Evolutionary conservation across 2,113 vertebrate genomes (phyloP).

Genomic region (Meles meles): DNA sequence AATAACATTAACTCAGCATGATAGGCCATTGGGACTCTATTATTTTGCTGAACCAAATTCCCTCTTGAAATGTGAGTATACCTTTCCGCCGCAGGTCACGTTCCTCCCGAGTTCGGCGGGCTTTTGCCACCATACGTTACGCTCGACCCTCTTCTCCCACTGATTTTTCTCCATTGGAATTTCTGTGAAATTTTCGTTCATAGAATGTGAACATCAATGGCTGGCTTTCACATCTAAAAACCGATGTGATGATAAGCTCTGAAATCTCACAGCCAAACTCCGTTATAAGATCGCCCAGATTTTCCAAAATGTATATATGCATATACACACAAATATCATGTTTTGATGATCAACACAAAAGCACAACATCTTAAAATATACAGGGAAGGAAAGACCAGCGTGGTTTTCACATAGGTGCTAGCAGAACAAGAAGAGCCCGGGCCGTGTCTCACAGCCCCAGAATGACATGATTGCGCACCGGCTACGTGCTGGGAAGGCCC

Average conservation of each 20-base stretch:
- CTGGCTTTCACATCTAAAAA: background rate
- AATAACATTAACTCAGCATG: background rate
- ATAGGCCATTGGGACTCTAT: background rate
- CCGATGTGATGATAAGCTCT: background rate
- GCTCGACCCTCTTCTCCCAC: too few relatives aligned
- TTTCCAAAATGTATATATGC: background rate
- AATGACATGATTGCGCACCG: background rate
- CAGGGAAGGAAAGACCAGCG: background rate
- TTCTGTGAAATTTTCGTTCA: background rate
- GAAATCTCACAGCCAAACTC: background rate
- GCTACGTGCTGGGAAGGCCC: background rate
- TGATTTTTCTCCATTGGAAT: background rate
- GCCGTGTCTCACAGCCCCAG: background rate
- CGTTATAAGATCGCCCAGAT: background rate
- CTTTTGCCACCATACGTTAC: accelerated
- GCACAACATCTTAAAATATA: background rate
- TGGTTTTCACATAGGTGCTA: background rate
- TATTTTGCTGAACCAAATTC: background rate
- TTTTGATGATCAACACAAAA: background rate
- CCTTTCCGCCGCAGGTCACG: accelerated
- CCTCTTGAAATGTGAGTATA: background rate
- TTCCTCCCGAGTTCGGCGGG: background rate
- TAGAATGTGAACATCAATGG: background rate
- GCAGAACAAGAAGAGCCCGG: background rate
- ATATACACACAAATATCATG: background rate